These are phyloP conservation scores for Garrulus glandarius DNA, from an alignment of 2,797 vertebrate species.

Conservation along the genomic window DNA sequence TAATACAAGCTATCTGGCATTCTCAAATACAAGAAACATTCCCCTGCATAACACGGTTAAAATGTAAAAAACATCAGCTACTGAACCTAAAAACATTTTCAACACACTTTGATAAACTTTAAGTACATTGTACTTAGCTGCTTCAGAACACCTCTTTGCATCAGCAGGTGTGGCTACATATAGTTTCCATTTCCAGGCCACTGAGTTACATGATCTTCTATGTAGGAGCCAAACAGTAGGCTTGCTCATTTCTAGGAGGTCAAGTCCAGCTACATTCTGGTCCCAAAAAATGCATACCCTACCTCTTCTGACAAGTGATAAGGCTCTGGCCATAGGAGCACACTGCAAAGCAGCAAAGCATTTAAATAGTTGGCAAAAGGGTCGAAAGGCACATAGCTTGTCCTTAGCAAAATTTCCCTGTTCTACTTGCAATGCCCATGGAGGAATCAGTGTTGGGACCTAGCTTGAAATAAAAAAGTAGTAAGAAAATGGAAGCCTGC, in stretches of 20 bases:
- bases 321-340: background rate
- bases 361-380: conserved; percentile 46
- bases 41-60: background rate
- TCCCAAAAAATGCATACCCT: background rate
- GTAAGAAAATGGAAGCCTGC: conserved; percentile 57
- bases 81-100: conserved; percentile 5
- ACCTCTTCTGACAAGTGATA: background rate
- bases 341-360: conserved; percentile 18
- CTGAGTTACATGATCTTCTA: background rate
- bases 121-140: conserved; percentile 38
- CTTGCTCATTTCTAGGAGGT: background rate
- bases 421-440: background rate
- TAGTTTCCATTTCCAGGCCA: background rate
- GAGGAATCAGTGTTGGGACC: conserved; percentile 14
- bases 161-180: background rate
- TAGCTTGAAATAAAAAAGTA: conserved; percentile 45
- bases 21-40: background rate
- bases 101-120: background rate
- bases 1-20: background rate
- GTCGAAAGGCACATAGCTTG: conserved; percentile 74
- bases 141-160: conserved; percentile 29
- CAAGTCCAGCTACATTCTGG: background rate
- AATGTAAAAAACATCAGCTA: conserved; percentile 13
- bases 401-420: conserved; percentile 56
- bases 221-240: background rate